Percentiles rank a stretch among this genome's conserved stretches.
Conservation (phyloP, 2,888 invertebrate species). For the Drosophila pseudotalamancana region DNA sequence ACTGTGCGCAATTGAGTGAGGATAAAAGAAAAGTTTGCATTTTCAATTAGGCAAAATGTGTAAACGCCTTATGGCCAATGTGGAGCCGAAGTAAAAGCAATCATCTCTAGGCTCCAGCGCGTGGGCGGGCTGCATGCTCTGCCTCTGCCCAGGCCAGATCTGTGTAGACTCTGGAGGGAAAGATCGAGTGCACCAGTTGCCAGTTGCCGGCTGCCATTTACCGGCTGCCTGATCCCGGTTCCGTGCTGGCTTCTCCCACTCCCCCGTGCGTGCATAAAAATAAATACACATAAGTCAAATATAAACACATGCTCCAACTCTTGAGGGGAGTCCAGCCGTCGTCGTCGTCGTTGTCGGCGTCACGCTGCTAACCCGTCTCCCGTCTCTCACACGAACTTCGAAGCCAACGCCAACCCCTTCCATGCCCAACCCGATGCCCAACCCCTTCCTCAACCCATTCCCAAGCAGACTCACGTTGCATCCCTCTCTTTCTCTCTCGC, state of each 20-base stretch:
- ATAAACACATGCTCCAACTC: constrained; percentile 64
- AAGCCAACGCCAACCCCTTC: constrained; percentile 1
- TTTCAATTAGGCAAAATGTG: constrained; percentile 32
- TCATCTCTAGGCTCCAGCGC: constrained; percentile 4
- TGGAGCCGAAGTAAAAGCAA: constrained; percentile 5
- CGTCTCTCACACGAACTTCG: constrained; percentile 7
- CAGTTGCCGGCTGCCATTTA: constrained; percentile 15
- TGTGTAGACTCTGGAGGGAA: background rate
- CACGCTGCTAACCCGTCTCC: constrained; percentile 45
- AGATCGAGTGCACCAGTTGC: constrained; percentile 3
- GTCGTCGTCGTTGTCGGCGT: constrained; percentile 23
- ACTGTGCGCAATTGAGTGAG: constrained; percentile 14
- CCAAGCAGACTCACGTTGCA: constrained; percentile 15
- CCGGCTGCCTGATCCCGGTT: constrained; percentile 33
- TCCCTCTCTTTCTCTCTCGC: constrained; percentile 14
- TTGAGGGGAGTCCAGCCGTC: constrained; percentile 45
- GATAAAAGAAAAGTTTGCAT: constrained; percentile 39
- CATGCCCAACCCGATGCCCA: background rate
- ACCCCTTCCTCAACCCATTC: background rate
- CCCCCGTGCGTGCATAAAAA: constrained; percentile 45
- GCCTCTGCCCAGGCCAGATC: background rate
- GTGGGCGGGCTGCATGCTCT: constrained; percentile 25
- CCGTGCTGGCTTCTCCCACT: constrained; percentile 23
- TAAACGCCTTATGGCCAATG: constrained; percentile 5
- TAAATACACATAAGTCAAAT: constrained; percentile 70